Evolutionary conservation across 1,140 invertebrate genomes (phyloP).

Genomic region (Nasonia longicornis): DNA sequence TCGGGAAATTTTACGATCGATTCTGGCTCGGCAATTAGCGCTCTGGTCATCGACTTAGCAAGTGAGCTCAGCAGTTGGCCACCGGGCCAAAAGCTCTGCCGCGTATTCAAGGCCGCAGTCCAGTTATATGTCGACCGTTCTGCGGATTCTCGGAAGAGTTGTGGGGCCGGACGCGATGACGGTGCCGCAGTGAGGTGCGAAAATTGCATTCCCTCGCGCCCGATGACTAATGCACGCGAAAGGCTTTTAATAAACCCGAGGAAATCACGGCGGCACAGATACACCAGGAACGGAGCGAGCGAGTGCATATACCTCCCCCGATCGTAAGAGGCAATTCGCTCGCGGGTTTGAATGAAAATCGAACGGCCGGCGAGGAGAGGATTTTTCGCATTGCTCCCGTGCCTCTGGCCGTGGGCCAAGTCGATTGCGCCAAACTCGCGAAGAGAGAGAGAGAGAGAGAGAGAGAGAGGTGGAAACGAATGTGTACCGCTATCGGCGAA

Average conservation of each 20-base stretch:
- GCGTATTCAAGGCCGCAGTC: background rate
- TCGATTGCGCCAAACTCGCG: constrained; percentile 22
- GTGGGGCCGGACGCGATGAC: background rate
- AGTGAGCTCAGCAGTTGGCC: background rate
- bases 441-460: background rate
- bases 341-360: constrained; percentile 17
- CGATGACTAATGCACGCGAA: background rate
- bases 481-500: background rate
- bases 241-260: background rate
- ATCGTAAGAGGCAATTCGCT: background rate
- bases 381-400: constrained; percentile 33
- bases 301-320: background rate
- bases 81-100: background rate
- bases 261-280: background rate
- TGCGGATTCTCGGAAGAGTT: background rate
- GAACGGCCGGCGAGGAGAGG: background rate
- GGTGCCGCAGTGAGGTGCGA: background rate
- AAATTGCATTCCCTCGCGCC: background rate
- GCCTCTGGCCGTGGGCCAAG: constrained; percentile 16
- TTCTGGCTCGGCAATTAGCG: constrained; percentile 7
- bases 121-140: background rate
- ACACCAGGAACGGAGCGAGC: too few relatives aligned
- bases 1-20: too few relatives aligned
- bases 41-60: constrained; percentile 13
- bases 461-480: background rate